Conservation (phyloP, 1,140 invertebrate genomes). For the Antheraea mylitta region DNA sequence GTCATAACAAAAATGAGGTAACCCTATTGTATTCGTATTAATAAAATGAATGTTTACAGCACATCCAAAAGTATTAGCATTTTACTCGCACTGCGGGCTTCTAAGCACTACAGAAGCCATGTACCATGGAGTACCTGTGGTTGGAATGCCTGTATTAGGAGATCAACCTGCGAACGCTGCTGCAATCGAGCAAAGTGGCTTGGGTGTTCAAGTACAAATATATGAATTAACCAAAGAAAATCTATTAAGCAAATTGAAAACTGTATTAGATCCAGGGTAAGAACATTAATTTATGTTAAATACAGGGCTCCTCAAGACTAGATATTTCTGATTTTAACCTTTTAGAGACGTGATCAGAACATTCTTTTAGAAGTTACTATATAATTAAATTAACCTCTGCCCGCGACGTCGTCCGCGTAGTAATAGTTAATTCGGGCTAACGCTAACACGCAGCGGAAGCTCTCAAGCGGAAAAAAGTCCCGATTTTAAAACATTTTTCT, state of each 20-base stretch:
- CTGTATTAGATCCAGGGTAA: slow-evolving; percentile 80
- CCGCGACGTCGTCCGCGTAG: too few relatives aligned
- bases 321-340: background rate
- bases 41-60: slow-evolving; percentile 60
- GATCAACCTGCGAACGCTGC: slow-evolving; percentile 84
- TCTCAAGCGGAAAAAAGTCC: too few relatives aligned
- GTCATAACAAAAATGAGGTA: too few relatives aligned
- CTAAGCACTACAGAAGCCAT: slow-evolving; percentile 87
- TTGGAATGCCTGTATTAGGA: slow-evolving; percentile 87
- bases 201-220: slow-evolving; percentile 80
- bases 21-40: background rate
- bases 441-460: too few relatives aligned
- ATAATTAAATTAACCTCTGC: too few relatives aligned
- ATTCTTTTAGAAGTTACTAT: too few relatives aligned
- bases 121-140: slow-evolving; percentile 85
- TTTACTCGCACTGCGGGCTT: slow-evolving; percentile 87
- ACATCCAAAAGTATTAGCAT: slow-evolving; percentile 84
- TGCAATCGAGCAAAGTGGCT: slow-evolving; percentile 80
- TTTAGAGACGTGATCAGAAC: background rate
- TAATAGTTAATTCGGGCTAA: too few relatives aligned
- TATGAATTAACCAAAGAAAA: slow-evolving; percentile 80
- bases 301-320: background rate
- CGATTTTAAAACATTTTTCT: too few relatives aligned
- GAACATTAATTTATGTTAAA: slow-evolving; percentile 23
- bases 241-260: slow-evolving; percentile 76